Evolutionary conservation across 64 coral and sea anemone genomes (phyloP), one percentile per base, ranked within the genome.

Genomic region (Pocillopora verrucosa): DNA sequence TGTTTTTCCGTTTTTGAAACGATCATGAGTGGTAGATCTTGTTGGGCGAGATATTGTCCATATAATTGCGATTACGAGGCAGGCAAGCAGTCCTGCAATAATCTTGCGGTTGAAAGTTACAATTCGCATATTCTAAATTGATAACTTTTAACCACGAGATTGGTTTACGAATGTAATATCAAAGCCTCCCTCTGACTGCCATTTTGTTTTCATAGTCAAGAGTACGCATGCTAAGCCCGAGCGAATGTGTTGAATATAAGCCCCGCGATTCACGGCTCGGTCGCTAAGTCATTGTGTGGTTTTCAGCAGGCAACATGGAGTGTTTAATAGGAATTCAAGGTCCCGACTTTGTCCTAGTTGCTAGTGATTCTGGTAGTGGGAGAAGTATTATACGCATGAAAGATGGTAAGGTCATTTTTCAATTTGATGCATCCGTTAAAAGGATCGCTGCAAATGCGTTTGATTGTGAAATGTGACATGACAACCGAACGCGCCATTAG

Each of bases 341-440:
- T 56, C 82, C 95, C 75, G 97, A 92, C 63, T 99, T 99, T 78
- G 92, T 99, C 58, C 67, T 95, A 58, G 93, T 99, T 36, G 97
- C 97, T 56, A 86, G 90, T 13, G 97, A 99, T 91, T 92, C 94
- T 88, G 88, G 88, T 19, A 95, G 94, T 75, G 97, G 94, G 64
- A 84, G 97, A 75, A 99, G 97, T 91, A 99, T 99, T 56, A 89
- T 99, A 13, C 78, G 96, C 58, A 98, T 98, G 96, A 98, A 98
- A 83, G 93, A 98, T 93, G 96, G 96, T 98, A 88, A 90, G 88
- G 36, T 64, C 11, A n/a, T 69, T 56, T 77, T 34, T 24, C 56
- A 38, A 1, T 65, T n/a, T 22, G 10, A 60, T 62, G 6, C 25
- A 56, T 16, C 26, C 35, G 63, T 12, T 30, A 56, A 25, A 89